Conservation (phyloP, 2,888 invertebrate species). For the Ennomos quercinarius region DNA sequence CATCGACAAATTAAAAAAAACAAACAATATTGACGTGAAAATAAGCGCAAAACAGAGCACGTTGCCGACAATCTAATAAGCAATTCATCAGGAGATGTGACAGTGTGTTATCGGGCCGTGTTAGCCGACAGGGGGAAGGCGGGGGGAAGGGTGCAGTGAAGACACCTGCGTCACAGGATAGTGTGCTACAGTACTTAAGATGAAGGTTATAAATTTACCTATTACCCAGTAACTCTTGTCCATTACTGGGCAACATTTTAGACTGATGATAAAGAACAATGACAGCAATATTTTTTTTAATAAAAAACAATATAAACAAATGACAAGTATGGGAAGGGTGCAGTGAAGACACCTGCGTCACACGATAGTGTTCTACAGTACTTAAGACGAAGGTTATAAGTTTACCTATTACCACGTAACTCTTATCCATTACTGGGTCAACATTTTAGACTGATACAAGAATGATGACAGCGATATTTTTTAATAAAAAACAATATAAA, state of each 20-base stretch:
- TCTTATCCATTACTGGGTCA: too few species aligned
- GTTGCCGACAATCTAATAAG: conserved; percentile 75
- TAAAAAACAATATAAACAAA: too few species aligned
- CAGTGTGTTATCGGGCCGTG: conserved; percentile 71
- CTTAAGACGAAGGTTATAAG: too few species aligned
- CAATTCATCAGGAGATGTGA: conserved; percentile 80
- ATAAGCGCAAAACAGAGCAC: conserved; percentile 63
- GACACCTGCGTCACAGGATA: conserved; percentile 62
- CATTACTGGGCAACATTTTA: too few species aligned
- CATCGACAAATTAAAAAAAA: conserved; percentile 57
- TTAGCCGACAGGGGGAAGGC: conserved; percentile 31
- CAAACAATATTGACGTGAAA: conserved; percentile 62
- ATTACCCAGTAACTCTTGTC: too few species aligned
- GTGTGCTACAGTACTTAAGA: conserved; percentile 4
- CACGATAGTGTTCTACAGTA: conserved; percentile 8
- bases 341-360: conserved; percentile 67
- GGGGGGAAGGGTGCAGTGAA: conserved; percentile 48
- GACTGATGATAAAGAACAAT: too few species aligned
- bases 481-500: too few species aligned
- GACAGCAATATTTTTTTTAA: too few species aligned
- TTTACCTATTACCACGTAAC: too few species aligned
- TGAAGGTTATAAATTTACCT: too few species aligned
- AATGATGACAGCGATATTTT: too few species aligned
- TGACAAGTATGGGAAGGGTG: conserved; percentile 44
- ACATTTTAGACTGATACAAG: too few species aligned